Evolutionary conservation across 2,888 invertebrate genomes (phyloP), one percentile per base, ranked within the genome.

Genomic region (Cephalotes varians): DNA sequence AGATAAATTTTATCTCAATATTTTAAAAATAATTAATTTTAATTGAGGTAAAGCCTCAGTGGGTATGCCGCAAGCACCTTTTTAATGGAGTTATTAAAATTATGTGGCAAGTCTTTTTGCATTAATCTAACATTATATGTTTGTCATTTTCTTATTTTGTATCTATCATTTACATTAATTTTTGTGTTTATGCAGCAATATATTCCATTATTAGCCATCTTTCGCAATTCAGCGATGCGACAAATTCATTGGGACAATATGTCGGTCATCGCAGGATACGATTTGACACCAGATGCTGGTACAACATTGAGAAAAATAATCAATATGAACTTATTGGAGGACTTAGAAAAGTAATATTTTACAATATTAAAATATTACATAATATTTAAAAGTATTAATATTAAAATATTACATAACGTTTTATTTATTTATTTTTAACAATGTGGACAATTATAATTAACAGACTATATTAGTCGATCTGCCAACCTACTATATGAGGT

Each of bases 321-420:
- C 10, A n/a, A 31, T 34, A 34, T 60, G 60, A 34, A 60, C 34
- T 34, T 60, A 0, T n/a, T 60, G 18, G 18, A 31, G 10, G n/a
- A 60, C 34, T 10, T 34, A 60, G 60, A 34, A 60, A 34, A 60
- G 60, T 60, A 60, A 60, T 58, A 10, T 25, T 60, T 60, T 60
- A 10, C n/a, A 60, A n/a, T 40, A 40, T n/a, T n/a, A n/a, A n/a
- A n/a, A n/a, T n/a, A n/a, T n/a, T 15, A 56, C 44, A 34, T 34
- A 34, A 34, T n/a, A n/a, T n/a, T n/a, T n/a, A n/a, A n/a, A n/a
- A n/a, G n/a, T n/a, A n/a, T n/a, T n/a, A n/a, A n/a, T n/a, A n/a
- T n/a, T n/a, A n/a, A n/a, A n/a, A n/a, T n/a, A n/a, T n/a, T n/a
- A n/a, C n/a, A n/a, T n/a, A n/a, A n/a, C n/a, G n/a, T n/a, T n/a